phyloP scores from a whole-genome alignment of 1,140 invertebrate species.

The Rhagoletis zephyria region DNA sequence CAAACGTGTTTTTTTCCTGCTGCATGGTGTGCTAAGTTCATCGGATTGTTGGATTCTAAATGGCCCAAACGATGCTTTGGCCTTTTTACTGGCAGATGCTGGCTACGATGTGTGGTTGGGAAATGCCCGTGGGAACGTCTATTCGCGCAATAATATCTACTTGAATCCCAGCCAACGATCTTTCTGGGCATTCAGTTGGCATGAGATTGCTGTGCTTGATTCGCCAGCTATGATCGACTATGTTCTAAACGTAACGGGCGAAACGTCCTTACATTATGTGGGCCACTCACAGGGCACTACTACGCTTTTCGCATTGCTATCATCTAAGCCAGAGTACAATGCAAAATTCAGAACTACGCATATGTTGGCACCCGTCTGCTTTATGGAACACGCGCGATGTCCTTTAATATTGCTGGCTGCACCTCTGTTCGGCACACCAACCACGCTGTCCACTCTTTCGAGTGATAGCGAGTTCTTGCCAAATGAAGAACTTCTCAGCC shows the following conservation, averaged over 20 bases:
- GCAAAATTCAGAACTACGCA: conserved; percentile 75
- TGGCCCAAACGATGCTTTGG: conserved; percentile 77
- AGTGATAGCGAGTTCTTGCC: no score
- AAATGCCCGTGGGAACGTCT: conserved; percentile 79
- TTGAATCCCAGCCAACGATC: conserved; percentile 75
- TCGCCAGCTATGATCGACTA: conserved; percentile 81
- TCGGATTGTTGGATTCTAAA: conserved; percentile 84
- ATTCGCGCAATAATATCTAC: conserved; percentile 77
- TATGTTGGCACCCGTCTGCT: conserved; percentile 78
- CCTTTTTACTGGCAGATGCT: conserved; percentile 78
- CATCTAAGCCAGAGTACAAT: conserved; percentile 77
- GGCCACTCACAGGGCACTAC: conserved; percentile 79
- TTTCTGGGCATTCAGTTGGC: conserved; percentile 79
- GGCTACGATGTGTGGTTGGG: conserved; percentile 82
- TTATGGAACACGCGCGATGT: conserved; percentile 64
- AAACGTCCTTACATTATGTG: conserved; percentile 77
- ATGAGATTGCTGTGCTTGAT: conserved; percentile 82
- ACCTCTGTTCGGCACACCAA: no score
- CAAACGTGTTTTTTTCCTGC: conserved; percentile 77
- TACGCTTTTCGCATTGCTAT: conserved; percentile 75
- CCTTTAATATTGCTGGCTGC: no score
- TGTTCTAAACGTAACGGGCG: conserved; percentile 76
- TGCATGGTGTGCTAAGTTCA: conserved; percentile 86
- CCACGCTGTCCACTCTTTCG: no score
- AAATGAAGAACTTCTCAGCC: no score